Evolutionary conservation across 2,888 invertebrate genomes (phyloP).

Genomic region (Neoitamus cyanurus): DNA sequence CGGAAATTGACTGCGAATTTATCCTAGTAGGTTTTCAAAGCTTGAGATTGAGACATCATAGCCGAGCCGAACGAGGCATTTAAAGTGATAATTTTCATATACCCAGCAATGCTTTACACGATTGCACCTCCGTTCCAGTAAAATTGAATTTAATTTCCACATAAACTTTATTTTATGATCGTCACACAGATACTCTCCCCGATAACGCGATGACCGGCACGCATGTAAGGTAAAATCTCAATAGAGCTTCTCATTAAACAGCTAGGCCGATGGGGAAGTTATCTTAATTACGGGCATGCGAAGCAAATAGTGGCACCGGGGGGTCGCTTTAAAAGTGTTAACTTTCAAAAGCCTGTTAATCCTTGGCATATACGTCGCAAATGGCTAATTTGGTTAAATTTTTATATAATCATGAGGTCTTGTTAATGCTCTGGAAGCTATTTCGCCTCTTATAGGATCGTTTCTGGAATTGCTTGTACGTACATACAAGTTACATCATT

Average conservation of each 20-base stretch:
- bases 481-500: too few relatives aligned
- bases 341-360: neutral
- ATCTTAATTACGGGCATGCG: neutral
- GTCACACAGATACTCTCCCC: neutral
- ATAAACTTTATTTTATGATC: constrained; percentile 24
- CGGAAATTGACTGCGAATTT: neutral
- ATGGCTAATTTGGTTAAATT: neutral
- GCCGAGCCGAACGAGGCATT: neutral
- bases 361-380: neutral
- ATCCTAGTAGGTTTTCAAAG: neutral
- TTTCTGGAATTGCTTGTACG: too few relatives aligned
- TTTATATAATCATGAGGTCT: neutral
- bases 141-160: constrained; percentile 29
- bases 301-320: neutral
- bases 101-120: neutral
- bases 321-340: neutral
- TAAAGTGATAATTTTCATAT: neutral
- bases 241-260: neutral
- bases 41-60: neutral
- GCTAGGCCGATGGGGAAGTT: neutral
- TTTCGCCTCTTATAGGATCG: too few relatives aligned
- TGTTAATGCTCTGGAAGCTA: neutral
- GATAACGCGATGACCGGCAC: neutral
- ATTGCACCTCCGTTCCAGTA: neutral
- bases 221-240: neutral